Conservation (phyloP, 2,113 vertebrate genomes). For the Leptobrachium leishanense region DNA sequence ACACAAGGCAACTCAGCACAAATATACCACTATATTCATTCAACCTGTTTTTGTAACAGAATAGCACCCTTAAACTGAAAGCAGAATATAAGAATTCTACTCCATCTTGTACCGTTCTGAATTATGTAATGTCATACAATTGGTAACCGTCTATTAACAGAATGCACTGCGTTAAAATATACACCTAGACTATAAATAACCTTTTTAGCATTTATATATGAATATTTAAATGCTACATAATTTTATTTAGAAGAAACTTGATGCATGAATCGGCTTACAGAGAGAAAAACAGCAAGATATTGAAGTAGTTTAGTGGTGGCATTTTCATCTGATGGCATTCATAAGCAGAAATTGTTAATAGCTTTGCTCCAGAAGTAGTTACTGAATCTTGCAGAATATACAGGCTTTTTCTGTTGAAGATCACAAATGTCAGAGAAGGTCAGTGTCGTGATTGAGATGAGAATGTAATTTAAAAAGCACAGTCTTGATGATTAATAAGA, state of each 20-base stretch:
- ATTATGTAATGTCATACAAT: no score
- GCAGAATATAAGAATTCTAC: no score
- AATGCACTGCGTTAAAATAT: no score
- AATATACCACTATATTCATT: no score
- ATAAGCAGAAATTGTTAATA: neutral
- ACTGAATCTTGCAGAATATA: neutral
- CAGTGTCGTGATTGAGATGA: constrained; percentile 3
- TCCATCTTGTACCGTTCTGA: no score
- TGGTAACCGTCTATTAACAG: no score
- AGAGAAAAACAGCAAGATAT: neutral
- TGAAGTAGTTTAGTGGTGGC: neutral
- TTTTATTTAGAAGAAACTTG: neutral
- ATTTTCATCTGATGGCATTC: constrained; percentile 6
- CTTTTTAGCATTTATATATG: no score
- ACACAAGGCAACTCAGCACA: no score
- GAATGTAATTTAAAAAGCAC: constrained; percentile 7
- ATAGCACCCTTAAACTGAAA: no score
- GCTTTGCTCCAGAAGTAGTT: constrained; percentile 13
- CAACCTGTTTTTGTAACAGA: no score
- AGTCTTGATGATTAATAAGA: neutral
- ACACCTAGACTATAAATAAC: no score
- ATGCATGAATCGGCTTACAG: neutral
- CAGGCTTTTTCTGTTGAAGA: neutral
- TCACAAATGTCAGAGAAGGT: constrained; percentile 18
- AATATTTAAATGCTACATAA: no score